Percentiles rank a stretch among this genome's conserved stretches.
phyloP scores from a whole-genome alignment of 2,888 invertebrate species.

The Cetonia aurata region DNA sequence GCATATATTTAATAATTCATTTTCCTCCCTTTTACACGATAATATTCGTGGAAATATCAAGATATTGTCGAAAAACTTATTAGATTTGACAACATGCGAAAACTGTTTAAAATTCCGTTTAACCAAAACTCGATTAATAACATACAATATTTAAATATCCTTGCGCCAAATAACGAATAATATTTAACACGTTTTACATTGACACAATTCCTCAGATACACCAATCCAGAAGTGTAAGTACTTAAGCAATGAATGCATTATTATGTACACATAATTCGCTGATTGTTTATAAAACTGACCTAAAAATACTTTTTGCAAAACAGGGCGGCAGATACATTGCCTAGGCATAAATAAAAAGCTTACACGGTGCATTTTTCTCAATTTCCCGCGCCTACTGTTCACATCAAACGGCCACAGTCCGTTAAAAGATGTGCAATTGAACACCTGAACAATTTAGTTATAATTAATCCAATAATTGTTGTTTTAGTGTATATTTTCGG shows the following conservation, averaged over 20 bases:
- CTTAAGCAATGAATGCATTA: too few relatives aligned
- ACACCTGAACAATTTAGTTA: neutral
- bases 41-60: too few relatives aligned
- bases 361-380: slow-evolving; percentile 15
- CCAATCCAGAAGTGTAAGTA: slow-evolving; percentile 8
- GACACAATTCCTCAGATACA: slow-evolving; percentile 11
- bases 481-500: neutral
- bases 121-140: too few relatives aligned
- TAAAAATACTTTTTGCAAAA: slow-evolving; percentile 27
- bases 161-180: neutral
- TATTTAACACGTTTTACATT: slow-evolving; percentile 25
- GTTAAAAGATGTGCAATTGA: slow-evolving; percentile 12
- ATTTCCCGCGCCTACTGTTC: slow-evolving; percentile 7
- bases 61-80: too few relatives aligned
- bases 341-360: slow-evolving; percentile 28
- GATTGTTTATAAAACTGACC: slow-evolving; percentile 32
- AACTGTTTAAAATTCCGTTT: too few relatives aligned
- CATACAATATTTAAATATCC: too few relatives aligned
- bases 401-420: slow-evolving; percentile 1
- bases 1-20: too few relatives aligned
- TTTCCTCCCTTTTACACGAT: too few relatives aligned
- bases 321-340: neutral
- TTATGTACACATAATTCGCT: slow-evolving; percentile 23
- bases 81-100: too few relatives aligned
- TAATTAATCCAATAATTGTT: neutral